A percentile compares a stretch with the other conserved stretches of the same genome.
phyloP scores from a whole-genome alignment of 2,888 invertebrate species.

The Melanophora roralis region DNA sequence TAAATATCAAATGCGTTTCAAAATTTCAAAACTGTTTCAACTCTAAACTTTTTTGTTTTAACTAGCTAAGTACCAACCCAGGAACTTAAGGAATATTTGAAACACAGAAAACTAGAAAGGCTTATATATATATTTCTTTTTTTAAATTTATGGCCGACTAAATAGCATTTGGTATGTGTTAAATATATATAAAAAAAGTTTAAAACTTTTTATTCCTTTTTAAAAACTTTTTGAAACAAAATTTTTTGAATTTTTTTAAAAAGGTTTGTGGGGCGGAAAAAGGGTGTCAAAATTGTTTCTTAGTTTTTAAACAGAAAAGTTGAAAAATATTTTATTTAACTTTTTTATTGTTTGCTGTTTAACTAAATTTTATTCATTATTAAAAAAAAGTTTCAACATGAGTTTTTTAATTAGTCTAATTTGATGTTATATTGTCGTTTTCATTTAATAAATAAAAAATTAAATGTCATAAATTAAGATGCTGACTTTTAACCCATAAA shows the following conservation, averaged over 20 bases:
- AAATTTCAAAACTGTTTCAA: too few relatives aligned
- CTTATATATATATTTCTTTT: too few relatives aligned
- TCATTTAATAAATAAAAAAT: not conserved
- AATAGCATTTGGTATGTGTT: too few relatives aligned
- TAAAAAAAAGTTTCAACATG: conserved; percentile 39
- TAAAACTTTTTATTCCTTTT: too few relatives aligned
- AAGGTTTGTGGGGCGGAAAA: not conserved
- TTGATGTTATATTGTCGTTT: not conserved
- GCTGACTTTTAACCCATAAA: conserved; percentile 1
- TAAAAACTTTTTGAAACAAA: too few relatives aligned
- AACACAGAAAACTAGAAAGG: too few relatives aligned
- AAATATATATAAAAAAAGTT: too few relatives aligned
- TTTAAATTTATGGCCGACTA: too few relatives aligned
- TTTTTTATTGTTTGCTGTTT: not conserved
- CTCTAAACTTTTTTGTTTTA: too few relatives aligned
- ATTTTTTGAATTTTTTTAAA: not conserved
- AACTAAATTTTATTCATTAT: conserved; percentile 16
- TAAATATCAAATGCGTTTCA: too few relatives aligned
- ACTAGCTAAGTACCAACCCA: too few relatives aligned
- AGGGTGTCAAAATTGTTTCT: conserved; percentile 3
- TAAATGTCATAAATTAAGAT: conserved; percentile 16
- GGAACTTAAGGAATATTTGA: too few relatives aligned
- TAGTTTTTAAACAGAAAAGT: not conserved
- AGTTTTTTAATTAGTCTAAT: conserved; percentile 28
- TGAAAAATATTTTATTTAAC: not conserved